These are phyloP conservation scores for Apotomis betuletana DNA, from an alignment of 2,888 invertebrate species.

Conservation along the genomic window DNA sequence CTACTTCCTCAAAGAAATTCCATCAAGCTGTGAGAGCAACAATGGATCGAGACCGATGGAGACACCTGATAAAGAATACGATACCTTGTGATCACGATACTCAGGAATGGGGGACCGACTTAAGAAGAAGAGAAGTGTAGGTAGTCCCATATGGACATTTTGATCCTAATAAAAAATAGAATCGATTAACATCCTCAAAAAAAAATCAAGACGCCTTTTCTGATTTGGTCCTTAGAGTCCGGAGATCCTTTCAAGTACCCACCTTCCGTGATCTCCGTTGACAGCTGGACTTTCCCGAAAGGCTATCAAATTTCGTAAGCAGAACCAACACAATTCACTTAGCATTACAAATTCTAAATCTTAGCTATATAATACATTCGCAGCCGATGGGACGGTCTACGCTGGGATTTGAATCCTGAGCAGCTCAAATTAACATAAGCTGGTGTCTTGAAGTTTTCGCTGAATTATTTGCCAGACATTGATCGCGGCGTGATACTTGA, in stretches of 20 bases:
- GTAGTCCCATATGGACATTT: no score
- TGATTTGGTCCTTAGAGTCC: no score
- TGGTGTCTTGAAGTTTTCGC: slow-evolving; percentile 39
- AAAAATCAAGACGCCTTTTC: no score
- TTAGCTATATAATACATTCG: slow-evolving; percentile 37
- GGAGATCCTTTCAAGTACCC: background rate
- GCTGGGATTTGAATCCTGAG: slow-evolving; percentile 43
- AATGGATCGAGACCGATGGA: no score
- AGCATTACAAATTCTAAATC: slow-evolving; percentile 41
- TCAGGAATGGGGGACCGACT: no score
- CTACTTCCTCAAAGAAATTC: no score
- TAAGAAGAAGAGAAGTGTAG: no score
- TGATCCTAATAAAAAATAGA: no score
- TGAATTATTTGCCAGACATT: slow-evolving; percentile 40
- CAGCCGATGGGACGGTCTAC: slow-evolving; percentile 39
- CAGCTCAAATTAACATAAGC: slow-evolving; percentile 45
- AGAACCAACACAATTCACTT: slow-evolving; percentile 40
- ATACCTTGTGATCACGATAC: no score
- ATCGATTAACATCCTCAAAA: no score
- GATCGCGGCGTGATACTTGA: slow-evolving; percentile 36
- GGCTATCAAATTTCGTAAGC: slow-evolving; percentile 36
- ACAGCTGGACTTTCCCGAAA: slow-evolving; percentile 25
- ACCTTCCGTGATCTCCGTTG: slow-evolving; percentile 3
- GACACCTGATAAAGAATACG: no score
- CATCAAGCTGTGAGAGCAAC: no score